Base-by-base conservation (phyloP, 2,888 invertebrate genomes). In the Nycteola revayana region DNA sequence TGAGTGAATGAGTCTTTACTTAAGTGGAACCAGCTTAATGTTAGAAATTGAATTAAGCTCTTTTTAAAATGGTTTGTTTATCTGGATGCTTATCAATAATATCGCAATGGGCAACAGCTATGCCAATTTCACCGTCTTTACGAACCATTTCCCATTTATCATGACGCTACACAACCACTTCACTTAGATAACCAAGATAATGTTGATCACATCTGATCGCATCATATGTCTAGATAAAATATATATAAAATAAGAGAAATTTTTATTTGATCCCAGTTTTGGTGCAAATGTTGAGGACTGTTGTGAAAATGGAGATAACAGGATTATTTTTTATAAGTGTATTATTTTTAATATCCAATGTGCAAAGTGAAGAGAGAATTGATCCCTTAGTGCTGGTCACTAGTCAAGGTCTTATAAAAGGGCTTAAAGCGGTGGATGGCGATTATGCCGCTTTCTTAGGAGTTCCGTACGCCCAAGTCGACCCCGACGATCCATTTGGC, bases 361-460 rank as follows among this genome's bases (percentile, higher is more conserved):
- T 51, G 25, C 40, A 40, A 23, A 36, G 63, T 48, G 58, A 75
- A 42, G 43, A 65, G 4, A 75, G 83, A 43, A 75, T 87, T 4
- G 87, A 88, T 46, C 87, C 87, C 0, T 54, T 88, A 18, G 87
- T 88, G 7, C 47, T 81, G 2, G 67, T 80, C 20, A 60, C 32
- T 32, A 55, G 66, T 4, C 87, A 88, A 59, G 88, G 87, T 1
- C 42, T 88, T 11, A 74, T 88, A 10, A 72, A 75, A 46, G 88
- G 88, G 7, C 66, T 70, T 21, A 82, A 60, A 34, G 73, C 84
- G 0, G 56, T 50, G 2, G 77, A 86, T 53, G 83, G 83, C 8
- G 75, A 74, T 20, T 88, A 85, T 28, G 82, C 87, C 0, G 56
- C 62, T 25, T 88, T 88, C 46, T 51, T 85, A 27, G 88, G 88